Evolutionary conservation across 2,888 invertebrate species (phyloP), one percentile per base, ranked within the genome.

Genomic region (Bhutanitis thaidina): DNA sequence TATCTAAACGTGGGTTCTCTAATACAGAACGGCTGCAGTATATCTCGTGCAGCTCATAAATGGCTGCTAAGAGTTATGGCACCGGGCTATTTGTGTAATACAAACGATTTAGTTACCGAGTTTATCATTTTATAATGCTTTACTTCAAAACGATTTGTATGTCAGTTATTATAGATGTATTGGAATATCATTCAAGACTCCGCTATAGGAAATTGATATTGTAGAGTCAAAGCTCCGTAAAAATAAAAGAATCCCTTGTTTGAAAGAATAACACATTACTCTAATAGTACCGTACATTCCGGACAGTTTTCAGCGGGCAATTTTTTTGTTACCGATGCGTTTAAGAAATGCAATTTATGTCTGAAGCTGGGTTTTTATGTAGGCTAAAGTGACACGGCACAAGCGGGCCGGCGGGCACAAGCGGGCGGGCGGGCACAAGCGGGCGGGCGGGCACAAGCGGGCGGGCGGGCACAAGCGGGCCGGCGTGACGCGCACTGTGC

Each of bases 291-390:
- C 5, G 5, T 5, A 20, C 2, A 20, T 20, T 2, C 5, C n/a
- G 2, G 20, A 20, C 5, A 20, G 20, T 20, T 20, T 30, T 30
- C n/a, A 30, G 9, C 9, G 30, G 9, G n/a, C 9, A 3, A n/a
- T 7, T 34, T 8, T 8, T 40, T 40, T 15, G 47, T 13, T 40
- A 47, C 40, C 35, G 40, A 35, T 48, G 34, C 47, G 15, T 35
- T 40, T 27, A 34, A 48, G 25, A 20, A 40, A 40, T 40, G 47
- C 40, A 35, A 35, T 48, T 48, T 34, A 34, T 39, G 47, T 40
- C 34, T 14, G 27, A 40, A 7, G 10, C 20, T 20, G 39, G 30
- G 15, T 12, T 34, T 12, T 12, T 34, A 34, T 34, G 2, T 34
- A 34, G 34, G 34, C 34, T 34, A 34, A 34, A 1, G 5, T 10